Evolutionary conservation across 1,140 invertebrate species (phyloP).

Genomic region (Oreohelix idahoensis): DNA sequence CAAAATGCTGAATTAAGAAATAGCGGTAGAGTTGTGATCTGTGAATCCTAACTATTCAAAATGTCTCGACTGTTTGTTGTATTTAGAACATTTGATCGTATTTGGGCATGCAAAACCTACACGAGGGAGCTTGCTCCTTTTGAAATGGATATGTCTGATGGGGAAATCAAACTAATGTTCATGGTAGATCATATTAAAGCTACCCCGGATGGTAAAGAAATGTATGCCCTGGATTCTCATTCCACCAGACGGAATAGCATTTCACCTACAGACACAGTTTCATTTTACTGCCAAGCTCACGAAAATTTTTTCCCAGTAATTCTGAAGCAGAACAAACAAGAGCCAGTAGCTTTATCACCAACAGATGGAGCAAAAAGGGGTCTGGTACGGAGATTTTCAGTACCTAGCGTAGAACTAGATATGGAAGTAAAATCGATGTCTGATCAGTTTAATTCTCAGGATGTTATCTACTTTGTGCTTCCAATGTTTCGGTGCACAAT

Average conservation of each 20-base stretch:
- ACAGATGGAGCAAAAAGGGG: neutral
- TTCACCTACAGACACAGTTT: neutral
- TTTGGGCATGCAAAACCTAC: conserved; percentile 27
- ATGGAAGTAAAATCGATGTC: neutral
- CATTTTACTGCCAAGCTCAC: conserved; percentile 31
- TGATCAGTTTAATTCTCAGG: neutral
- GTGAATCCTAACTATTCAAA: neutral
- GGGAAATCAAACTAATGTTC: conserved; percentile 28
- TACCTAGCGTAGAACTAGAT: neutral
- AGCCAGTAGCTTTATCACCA: neutral
- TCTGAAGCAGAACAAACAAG: neutral
- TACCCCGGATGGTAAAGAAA: neutral
- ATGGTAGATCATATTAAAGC: conserved; percentile 13
- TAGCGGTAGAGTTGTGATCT: too few relatives aligned
- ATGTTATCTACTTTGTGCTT: conserved; percentile 39
- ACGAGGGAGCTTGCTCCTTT: conserved; percentile 27
- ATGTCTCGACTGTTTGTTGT: conserved; percentile 38
- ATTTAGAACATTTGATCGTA: conserved; percentile 36
- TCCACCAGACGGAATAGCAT: neutral
- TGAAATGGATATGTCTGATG: conserved; percentile 33
- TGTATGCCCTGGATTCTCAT: neutral
- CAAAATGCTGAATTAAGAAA: too few relatives aligned
- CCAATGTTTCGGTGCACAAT: conserved; percentile 40
- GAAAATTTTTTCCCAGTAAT: conserved; percentile 17
- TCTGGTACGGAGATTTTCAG: conserved; percentile 15